Evolutionary conservation across 1,140 invertebrate species (phyloP).

Genomic region (Bombus waltoni): DNA sequence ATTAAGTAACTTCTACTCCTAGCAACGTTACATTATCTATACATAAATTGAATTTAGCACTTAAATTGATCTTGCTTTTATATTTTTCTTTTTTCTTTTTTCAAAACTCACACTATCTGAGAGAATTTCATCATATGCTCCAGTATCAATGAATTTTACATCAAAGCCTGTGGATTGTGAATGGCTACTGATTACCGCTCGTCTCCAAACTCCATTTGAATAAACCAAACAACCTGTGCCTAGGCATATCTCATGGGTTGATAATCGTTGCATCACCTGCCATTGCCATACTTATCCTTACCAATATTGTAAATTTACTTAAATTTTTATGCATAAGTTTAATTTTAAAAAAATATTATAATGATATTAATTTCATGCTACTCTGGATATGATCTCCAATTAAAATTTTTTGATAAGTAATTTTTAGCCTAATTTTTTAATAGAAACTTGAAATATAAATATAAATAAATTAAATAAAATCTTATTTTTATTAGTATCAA

Average conservation of each 20-base stretch:
- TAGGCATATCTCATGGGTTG: constrained; percentile 74
- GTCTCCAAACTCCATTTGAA: constrained; percentile 75
- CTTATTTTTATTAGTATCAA: constrained; percentile 7
- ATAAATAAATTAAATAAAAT: not conserved
- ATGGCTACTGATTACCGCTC: constrained; percentile 76
- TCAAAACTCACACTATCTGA: constrained; percentile 78
- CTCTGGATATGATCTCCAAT: not conserved
- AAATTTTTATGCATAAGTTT: not conserved
- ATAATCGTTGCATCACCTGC: constrained; percentile 79
- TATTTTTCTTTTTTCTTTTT: not conserved
- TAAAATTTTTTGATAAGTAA: not conserved
- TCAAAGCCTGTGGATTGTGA: constrained; percentile 67
- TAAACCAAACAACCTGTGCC: constrained; percentile 79
- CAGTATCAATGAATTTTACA: constrained; percentile 84
- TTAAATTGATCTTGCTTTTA: constrained; percentile 30
- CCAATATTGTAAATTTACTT: constrained; percentile 46
- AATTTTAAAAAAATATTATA: constrained; percentile 2
- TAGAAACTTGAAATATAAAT: not conserved
- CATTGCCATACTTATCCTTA: constrained; percentile 74
- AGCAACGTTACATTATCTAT: constrained; percentile 26
- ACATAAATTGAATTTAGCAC: constrained; percentile 25
- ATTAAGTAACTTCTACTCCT: constrained; percentile 46
- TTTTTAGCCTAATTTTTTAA: not conserved
- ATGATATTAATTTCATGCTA: not conserved
- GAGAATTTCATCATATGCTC: constrained; percentile 78